Base-by-base conservation (phyloP, 2,888 invertebrate genomes). In the Euzophera pinguis region DNA sequence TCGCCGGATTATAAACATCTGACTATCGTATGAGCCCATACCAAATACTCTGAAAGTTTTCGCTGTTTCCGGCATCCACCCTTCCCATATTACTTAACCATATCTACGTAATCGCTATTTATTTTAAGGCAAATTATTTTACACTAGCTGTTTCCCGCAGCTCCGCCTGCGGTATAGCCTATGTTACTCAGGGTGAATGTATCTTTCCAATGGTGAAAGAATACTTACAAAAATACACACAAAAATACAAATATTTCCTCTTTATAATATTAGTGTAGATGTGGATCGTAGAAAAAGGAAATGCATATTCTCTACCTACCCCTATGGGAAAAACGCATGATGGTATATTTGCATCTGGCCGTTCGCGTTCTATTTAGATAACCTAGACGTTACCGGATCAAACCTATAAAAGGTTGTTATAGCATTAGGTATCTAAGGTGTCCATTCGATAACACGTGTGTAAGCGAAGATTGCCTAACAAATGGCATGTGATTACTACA, bases 1-100 rank as follows among this genome's bases (percentile, higher is more conserved):
- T 84, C 74, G 73, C 78, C 71, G 77, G 79, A 86, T 90, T 88
- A 88, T 79, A 82, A 81, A 83, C 81, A 84, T 87, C 81, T 85
- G 81, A 82, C 84, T 87, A 80, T 78, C 73, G 69, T 74, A 80
- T 76, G 78, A 81, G 73, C 71, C 16, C 34, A 42, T 50, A 29
- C 41, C 39, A 32, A 37, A n/a, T 45, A 32, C 22, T 35, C 32
- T 22, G 32, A 32, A 41, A 39, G 32, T 41, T 49, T 49, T 38
- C 29, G 38, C 48, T 17, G 48, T 38, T 13, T 14, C 22, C 48
- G 17, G 13, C 1, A 13, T 14, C 5, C 37, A 38, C 48, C 22
- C 37, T 32, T 29, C 6, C 48, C 13, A 29, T 13, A 10, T 37
- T 38, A 27, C 9, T 49, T 9, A 16, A 43, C 29, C 32, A 29